Evolutionary conservation across 1,140 invertebrate species (phyloP), one percentile per base, ranked within the genome.

Genomic region (Psix sp.): DNA sequence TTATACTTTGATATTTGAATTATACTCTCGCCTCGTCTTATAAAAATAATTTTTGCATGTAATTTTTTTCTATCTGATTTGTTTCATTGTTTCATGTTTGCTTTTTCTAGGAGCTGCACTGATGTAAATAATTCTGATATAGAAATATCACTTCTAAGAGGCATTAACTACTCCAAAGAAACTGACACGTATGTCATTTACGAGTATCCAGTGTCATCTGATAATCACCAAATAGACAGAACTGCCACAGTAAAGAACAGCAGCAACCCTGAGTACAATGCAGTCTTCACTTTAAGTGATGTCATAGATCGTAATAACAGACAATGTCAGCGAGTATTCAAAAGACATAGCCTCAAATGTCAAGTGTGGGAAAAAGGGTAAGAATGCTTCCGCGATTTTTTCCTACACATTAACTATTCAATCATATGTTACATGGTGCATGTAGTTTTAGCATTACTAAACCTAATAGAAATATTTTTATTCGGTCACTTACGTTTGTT

Each of bases 281-380:
- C 93, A 39, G 90, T 78, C 9, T 87, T 86, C 46, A 77, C 90
- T 16, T 93, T 94, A 78, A 91, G 89, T 33, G 89, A 98, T 60
- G 89, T 93, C 21, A 95, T 98, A 48, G 92, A 94, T 77, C 90
- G 96, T 29, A 91, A 89, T 36, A 91, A 93, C 2, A 89, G 96
- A 48, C 90, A 92, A 11, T 95, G 96, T 77, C 91, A 92, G 68
- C 84, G 96, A 57, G 89, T 95, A 20, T 94, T 98, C 77, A 98
- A 98, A 86, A 89, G 95, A 59, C 95, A 97, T 67, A 89, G 90
- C 14, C 86, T 98, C 10, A 98, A 98, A 80, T 92, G 95, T 66
- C 95, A 98, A 88, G 90, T 99, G 9, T 98, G 93, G 88, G 93
- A 95, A 0, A 94, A 95, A 90, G 96, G 96, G 96, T 98, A 88